Conservation (phyloP, 2,888 invertebrate species). For the Heliconius charithonia region DNA sequence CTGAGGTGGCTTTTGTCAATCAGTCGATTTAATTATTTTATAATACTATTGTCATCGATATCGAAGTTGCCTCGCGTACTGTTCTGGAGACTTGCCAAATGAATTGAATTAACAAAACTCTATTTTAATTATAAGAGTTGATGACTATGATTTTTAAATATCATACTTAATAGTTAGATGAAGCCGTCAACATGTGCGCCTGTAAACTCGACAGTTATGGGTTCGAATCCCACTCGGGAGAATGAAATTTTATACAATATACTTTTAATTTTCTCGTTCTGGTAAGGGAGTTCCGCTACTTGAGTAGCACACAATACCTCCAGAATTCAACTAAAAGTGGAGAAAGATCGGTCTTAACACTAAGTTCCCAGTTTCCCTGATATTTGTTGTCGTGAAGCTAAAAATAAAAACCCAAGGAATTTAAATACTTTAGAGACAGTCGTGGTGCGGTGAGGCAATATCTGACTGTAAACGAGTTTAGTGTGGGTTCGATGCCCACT, state of each 20-base stretch:
- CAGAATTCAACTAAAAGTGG: not conserved
- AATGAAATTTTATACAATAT: too few relatives aligned
- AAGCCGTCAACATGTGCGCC: too few relatives aligned
- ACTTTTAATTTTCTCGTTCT: too few relatives aligned
- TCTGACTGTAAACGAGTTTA: too few relatives aligned
- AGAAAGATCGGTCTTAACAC: not conserved
- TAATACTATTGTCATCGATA: conserved; percentile 13
- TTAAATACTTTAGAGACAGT: too few relatives aligned
- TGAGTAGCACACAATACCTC: too few relatives aligned
- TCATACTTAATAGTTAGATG: not conserved
- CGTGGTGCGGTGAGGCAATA: not conserved
- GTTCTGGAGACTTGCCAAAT: conserved; percentile 2
- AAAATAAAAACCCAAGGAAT: too few relatives aligned
- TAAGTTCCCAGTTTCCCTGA: not conserved
- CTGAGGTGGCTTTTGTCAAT: not conserved
- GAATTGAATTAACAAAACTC: conserved; percentile 5
- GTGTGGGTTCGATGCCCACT: not conserved
- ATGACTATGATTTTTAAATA: not conserved
- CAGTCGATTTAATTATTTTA: not conserved
- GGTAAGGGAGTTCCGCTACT: too few relatives aligned
- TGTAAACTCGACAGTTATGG: too few relatives aligned
- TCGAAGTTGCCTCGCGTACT: not conserved
- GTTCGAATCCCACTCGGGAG: too few relatives aligned
- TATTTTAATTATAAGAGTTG: not conserved
- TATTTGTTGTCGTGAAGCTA: too few relatives aligned